Evolutionary conservation across 53 echinoderm and acorn worm genomes (phyloP).

Genomic region (Echinarachnius parma): DNA sequence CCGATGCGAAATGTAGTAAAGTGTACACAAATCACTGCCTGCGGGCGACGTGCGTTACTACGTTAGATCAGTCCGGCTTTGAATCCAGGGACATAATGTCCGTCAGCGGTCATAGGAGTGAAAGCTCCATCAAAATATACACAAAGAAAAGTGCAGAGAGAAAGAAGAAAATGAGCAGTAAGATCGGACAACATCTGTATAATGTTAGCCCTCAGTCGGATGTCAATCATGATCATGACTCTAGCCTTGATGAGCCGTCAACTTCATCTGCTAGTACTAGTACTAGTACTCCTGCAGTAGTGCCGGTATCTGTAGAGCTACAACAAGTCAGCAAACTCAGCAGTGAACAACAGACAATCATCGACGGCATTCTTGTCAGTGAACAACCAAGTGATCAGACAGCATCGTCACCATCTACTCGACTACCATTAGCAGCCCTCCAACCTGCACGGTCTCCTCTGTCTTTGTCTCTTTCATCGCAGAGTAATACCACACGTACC

Average conservation of each 20-base stretch:
- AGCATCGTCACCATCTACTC: slow-evolving; percentile 8
- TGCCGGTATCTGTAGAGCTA: slow-evolving; percentile 10
- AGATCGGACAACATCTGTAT: slow-evolving; percentile 7
- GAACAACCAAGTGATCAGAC: slow-evolving; percentile 10
- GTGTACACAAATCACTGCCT: slow-evolving; percentile 52
- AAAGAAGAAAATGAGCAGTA: slow-evolving; percentile 31
- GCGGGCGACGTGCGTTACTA: slow-evolving; percentile 11
- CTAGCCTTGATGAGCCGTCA: slow-evolving; percentile 14
- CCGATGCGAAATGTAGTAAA: slow-evolving; percentile 30
- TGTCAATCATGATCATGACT: slow-evolving; percentile 10
- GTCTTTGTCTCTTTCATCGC: too few species aligned
- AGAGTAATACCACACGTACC: too few species aligned
- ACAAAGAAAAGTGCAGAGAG: slow-evolving; percentile 23
- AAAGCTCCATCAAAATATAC: slow-evolving; percentile 21
- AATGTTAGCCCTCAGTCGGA: not conserved
- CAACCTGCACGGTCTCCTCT: slow-evolving; percentile 14
- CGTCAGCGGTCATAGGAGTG: slow-evolving; percentile 25
- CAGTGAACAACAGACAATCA: slow-evolving; percentile 13
- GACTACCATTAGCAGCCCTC: slow-evolving; percentile 13
- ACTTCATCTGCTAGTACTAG: too few species aligned
- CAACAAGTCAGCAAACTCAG: slow-evolving; percentile 9
- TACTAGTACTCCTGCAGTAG: not conserved
- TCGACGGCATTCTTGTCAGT: too few species aligned
- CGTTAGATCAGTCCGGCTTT: slow-evolving; percentile 14
- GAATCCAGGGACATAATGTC: slow-evolving; percentile 14